Evolutionary conservation across 2,888 invertebrate species (phyloP).

Genomic region (Thera britannica): DNA sequence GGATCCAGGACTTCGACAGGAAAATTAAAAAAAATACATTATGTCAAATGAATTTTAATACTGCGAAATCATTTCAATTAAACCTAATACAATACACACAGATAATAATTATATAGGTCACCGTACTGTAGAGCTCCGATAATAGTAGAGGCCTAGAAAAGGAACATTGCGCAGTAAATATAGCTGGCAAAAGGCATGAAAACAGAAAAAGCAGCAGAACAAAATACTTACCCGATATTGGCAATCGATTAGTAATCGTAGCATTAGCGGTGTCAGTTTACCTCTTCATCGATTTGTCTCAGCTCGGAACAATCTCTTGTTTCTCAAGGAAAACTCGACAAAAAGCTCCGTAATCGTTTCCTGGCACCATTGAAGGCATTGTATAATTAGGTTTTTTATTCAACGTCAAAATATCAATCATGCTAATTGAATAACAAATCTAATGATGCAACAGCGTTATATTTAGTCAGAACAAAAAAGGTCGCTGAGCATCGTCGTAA

Average conservation of each 20-base stretch:
- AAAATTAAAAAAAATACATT: too few relatives aligned
- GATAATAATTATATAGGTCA: too few relatives aligned
- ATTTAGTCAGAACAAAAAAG: conserved; percentile 45
- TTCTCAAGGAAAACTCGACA: conserved; percentile 50
- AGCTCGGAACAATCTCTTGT: conserved; percentile 56
- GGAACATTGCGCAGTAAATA: conserved; percentile 44
- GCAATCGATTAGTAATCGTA: conserved; percentile 65
- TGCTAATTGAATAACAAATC: conserved; percentile 42
- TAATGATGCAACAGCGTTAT: conserved; percentile 38
- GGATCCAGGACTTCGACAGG: too few relatives aligned
- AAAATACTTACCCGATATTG: conserved; percentile 58
- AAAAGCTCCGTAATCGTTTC: conserved; percentile 31
- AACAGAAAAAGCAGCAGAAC: conserved; percentile 52
- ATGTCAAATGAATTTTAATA: too few relatives aligned
- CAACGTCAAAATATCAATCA: conserved; percentile 46
- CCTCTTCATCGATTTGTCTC: conserved; percentile 63
- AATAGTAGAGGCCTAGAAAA: conserved; percentile 12
- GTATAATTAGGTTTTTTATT: conserved; percentile 40
- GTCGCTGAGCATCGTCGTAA: conserved; percentile 46
- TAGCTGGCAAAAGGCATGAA: conserved; percentile 44
- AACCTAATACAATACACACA: too few relatives aligned
- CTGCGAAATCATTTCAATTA: too few relatives aligned
- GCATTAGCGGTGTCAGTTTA: conserved; percentile 56
- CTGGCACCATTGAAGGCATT: conserved; percentile 22
- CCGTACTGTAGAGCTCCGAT: too few relatives aligned